Conservation (phyloP, 2,113 vertebrate genomes). For the Gallinago media region DNA sequence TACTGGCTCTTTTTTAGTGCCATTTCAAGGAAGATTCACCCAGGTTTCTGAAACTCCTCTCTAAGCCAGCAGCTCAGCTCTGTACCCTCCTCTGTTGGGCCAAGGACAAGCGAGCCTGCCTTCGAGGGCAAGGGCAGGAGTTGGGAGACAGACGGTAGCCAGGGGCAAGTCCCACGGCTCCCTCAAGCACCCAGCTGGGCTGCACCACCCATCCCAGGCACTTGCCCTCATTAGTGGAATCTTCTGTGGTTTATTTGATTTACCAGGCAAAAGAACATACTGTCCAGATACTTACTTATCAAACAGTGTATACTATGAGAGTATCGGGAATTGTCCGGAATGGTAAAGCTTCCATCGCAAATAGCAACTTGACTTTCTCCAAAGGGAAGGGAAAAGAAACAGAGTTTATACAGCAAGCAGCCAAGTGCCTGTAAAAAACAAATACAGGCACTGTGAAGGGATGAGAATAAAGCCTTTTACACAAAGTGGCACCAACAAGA, state of each 20-base stretch:
- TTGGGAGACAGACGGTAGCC: neutral
- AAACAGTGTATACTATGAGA: conserved; percentile 90
- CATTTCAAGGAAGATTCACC: neutral
- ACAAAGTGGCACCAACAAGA: neutral
- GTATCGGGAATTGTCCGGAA: conserved; percentile 95
- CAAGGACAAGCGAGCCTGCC: neutral
- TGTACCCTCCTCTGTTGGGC: fast-evolving
- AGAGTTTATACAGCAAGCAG: conserved; percentile 98
- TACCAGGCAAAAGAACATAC: fast-evolving
- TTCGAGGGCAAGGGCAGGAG: neutral
- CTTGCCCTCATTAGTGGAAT: fast-evolving
- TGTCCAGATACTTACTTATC: conserved; percentile 87
- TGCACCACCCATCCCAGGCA: neutral
- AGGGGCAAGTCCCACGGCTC: neutral
- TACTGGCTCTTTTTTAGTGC: fast-evolving
- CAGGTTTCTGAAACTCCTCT: neutral
- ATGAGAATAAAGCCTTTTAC: neutral
- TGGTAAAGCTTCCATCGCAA: conserved; percentile 94
- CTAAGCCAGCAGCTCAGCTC: neutral
- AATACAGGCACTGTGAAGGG: neutral
- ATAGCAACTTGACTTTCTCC: conserved; percentile 99
- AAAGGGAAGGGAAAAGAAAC: conserved; percentile 97
- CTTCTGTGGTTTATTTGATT: neutral
- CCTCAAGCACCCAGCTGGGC: neutral
- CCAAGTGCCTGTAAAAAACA: conserved; percentile 88